Conservation (phyloP, 2,113 vertebrate genomes). For the Copsychus sechellarum region DNA sequence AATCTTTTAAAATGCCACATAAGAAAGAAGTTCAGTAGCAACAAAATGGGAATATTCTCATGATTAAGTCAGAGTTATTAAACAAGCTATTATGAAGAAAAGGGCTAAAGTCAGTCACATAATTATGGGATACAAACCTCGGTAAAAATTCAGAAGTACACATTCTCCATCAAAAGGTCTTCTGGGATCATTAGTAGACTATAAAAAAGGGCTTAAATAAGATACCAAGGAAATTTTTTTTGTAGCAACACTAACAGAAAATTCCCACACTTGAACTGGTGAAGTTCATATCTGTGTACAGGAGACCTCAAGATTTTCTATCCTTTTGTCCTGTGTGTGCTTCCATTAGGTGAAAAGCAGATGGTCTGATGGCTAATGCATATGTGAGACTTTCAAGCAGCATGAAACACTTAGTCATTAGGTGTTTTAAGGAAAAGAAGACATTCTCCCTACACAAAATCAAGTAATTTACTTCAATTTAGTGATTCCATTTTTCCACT, state of each 20-base stretch:
- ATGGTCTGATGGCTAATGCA: background rate
- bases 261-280: background rate
- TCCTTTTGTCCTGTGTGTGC: background rate
- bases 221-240: background rate
- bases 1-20: background rate
- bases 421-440: background rate
- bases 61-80: background rate
- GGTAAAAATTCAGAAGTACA: background rate
- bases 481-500: background rate
- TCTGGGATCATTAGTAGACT: background rate
- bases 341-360: background rate
- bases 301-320: background rate
- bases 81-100: background rate
- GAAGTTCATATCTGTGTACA: accelerated
- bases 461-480: background rate
- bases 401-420: background rate
- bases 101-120: background rate
- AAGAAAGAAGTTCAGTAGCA: background rate
- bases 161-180: background rate
- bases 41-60: background rate
- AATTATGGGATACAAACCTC: background rate
- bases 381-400: background rate
- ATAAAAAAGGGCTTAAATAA: background rate
- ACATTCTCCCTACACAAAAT: background rate
- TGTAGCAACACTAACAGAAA: background rate